phyloP scores from a whole-genome alignment of 92 coral and sea anemone genomes.

The Blastomussa wellsi region DNA sequence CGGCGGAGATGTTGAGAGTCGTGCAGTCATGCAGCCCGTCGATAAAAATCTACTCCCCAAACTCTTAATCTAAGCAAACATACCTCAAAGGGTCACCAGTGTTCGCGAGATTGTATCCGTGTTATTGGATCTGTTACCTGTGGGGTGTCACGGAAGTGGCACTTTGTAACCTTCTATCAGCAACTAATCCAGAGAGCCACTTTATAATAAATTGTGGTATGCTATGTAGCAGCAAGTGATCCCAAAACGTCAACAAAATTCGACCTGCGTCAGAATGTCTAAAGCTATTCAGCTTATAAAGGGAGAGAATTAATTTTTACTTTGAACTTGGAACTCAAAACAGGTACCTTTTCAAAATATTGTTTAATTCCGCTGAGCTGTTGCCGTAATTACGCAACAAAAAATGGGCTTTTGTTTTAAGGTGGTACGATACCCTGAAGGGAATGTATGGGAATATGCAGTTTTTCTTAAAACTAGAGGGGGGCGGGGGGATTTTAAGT shows the following conservation, averaged over 20 bases:
- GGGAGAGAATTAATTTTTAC: not conserved
- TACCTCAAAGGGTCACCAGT: not conserved
- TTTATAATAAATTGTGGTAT: not conserved
- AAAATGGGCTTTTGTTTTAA: not conserved
- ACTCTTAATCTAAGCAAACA: not conserved
- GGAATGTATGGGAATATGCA: no score
- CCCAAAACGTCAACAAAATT: not conserved
- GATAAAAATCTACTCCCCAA: conserved; percentile 11
- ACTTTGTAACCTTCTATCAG: conserved; percentile 25
- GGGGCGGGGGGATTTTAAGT: no score
- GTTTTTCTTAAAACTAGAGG: no score
- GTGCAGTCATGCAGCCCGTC: not conserved
- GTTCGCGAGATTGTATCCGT: not conserved
- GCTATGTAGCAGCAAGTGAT: not conserved
- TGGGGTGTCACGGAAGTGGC: conserved; percentile 15
- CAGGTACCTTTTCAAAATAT: not conserved
- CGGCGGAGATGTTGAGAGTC: not conserved
- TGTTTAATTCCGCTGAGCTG: not conserved
- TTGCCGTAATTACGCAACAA: not conserved
- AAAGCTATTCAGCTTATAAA: not conserved
- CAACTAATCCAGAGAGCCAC: conserved; percentile 20
- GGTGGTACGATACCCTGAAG: no score
- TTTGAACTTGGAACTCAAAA: not conserved
- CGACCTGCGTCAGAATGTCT: not conserved
- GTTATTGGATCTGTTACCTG: conserved; percentile 8